Percentiles rank a stretch among this genome's conserved stretches.
Evolutionary conservation across 1,140 invertebrate genomes (phyloP).

Genomic region (Drosophila teissieri): DNA sequence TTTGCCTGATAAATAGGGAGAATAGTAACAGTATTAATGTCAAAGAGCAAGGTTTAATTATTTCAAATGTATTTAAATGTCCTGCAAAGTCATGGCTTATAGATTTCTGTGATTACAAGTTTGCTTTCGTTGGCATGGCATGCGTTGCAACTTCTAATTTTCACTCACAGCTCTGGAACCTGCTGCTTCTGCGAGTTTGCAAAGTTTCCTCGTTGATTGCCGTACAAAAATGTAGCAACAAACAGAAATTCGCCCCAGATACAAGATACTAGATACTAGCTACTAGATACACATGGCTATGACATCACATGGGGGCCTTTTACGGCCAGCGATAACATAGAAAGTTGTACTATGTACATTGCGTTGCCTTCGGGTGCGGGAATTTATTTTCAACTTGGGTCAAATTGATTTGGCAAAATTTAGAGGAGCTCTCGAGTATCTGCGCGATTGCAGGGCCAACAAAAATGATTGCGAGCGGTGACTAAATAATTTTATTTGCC

Average conservation of each 20-base stretch:
- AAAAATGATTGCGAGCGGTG: conserved; percentile 13
- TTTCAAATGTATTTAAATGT: too few relatives aligned
- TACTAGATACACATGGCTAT: conserved; percentile 14
- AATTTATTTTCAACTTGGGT: conserved; percentile 65
- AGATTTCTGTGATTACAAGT: background rate
- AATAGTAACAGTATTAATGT: too few relatives aligned
- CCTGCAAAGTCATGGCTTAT: background rate
- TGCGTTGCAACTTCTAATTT: background rate
- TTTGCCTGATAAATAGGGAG: too few relatives aligned
- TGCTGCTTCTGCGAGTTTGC: background rate
- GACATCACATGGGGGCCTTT: conserved; percentile 20
- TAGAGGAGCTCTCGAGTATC: conserved; percentile 21
- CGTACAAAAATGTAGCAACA: background rate
- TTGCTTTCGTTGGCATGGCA: background rate
- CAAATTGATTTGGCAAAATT: conserved; percentile 65
- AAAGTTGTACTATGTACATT: conserved; percentile 25
- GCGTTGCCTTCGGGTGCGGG: background rate
- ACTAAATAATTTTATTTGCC: conserved; percentile 52
- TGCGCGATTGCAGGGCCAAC: background rate
- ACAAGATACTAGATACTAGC: background rate
- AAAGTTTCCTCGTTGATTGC: background rate
- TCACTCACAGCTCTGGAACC: background rate
- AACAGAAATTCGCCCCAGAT: background rate
- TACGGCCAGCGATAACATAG: conserved; percentile 47
- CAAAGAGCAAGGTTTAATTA: too few relatives aligned